phyloP scores from a whole-genome alignment of 2,888 invertebrate genomes.

The Amphipoea lucens region DNA sequence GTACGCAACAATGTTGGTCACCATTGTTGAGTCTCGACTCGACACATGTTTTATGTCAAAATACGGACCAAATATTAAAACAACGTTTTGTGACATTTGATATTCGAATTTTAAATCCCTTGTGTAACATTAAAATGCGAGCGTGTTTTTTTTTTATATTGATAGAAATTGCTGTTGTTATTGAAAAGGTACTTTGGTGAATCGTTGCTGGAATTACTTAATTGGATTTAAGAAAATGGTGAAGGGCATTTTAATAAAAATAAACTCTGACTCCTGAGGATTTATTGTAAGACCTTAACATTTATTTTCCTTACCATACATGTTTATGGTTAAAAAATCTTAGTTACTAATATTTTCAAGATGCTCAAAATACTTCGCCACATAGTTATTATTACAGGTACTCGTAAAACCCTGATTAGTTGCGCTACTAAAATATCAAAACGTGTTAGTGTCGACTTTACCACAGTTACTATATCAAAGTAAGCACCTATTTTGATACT shows the following conservation, averaged over 20 bases:
- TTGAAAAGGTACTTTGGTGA: not conserved
- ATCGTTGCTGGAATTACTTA: not conserved
- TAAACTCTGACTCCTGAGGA: too few relatives aligned
- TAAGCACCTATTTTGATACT: conserved; percentile 44
- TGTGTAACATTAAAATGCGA: conserved; percentile 37
- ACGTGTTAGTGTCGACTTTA: conserved; percentile 36
- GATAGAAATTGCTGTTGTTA: not conserved
- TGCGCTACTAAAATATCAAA: conserved; percentile 58
- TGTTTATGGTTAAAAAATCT: not conserved
- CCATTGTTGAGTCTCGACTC: conserved; percentile 66
- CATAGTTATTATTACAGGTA: conserved; percentile 48
- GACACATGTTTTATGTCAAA: conserved; percentile 71
- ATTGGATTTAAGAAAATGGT: not conserved
- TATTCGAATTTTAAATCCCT: conserved; percentile 33
- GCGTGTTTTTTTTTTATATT: conserved; percentile 6
- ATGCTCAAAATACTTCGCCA: conserved; percentile 49
- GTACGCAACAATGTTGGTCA: conserved; percentile 66
- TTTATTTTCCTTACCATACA: not conserved
- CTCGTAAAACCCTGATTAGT: conserved; percentile 56
- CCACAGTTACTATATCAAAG: conserved; percentile 36
- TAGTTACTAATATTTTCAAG: conserved; percentile 14
- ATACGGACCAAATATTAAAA: conserved; percentile 58
- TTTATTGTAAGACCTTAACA: not conserved
- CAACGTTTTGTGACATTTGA: conserved; percentile 54
- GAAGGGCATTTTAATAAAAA: not conserved